phyloP scores from a whole-genome alignment of 1,140 invertebrate genomes.

The Brachionus koreanus region DNA sequence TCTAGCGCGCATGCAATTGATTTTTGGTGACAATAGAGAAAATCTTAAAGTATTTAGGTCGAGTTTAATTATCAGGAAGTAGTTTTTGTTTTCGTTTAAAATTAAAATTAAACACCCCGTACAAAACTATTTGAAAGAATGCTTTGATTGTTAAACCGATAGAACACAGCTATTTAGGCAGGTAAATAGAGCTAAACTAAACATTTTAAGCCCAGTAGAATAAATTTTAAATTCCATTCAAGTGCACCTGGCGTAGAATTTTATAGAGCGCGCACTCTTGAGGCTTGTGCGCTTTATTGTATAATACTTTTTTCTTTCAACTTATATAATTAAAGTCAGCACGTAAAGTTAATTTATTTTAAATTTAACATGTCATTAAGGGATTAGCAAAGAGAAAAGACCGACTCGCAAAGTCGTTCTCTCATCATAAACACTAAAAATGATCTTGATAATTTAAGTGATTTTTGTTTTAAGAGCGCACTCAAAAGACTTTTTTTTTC shows the following conservation, averaged over 20 bases:
- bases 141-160: constrained; percentile 36
- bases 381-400: background rate
- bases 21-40: constrained; percentile 11
- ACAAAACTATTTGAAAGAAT: constrained; percentile 1
- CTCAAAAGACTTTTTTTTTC: background rate
- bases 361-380: constrained; percentile 27
- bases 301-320: background rate
- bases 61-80: constrained; percentile 38
- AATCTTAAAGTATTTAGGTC: constrained; percentile 16
- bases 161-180: constrained; percentile 24
- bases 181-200: constrained; percentile 40
- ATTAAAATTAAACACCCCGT: constrained; percentile 27
- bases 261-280: background rate
- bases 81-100: background rate
- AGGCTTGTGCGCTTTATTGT: background rate
- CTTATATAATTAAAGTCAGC: constrained; percentile 30
- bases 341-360: constrained; percentile 33
- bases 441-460: constrained; percentile 33
- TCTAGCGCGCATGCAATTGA: constrained; percentile 14
- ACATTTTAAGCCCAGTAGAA: background rate
- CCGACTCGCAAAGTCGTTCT: background rate
- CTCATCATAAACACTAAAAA: constrained; percentile 35
- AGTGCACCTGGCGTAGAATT: background rate
- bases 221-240: constrained; percentile 7
- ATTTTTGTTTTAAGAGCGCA: background rate